Conservation (phyloP, 1,140 invertebrate species). For the Rhagoletis pomonella region DNA sequence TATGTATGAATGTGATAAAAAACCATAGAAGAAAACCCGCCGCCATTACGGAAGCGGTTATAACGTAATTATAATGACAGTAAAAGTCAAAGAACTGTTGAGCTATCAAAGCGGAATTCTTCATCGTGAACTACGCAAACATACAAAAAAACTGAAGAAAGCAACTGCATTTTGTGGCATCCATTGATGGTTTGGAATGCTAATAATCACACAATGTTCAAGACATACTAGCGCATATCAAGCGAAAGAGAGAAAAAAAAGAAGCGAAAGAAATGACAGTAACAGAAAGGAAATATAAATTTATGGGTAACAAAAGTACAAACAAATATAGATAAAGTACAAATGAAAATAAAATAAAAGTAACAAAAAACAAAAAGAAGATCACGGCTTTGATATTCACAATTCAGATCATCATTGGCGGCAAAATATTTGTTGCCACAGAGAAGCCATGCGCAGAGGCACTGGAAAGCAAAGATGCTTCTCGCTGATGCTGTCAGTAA, state of each 20-base stretch:
- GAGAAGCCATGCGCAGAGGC: neutral
- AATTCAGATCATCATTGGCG: neutral
- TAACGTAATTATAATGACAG: too few species aligned
- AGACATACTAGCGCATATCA: neutral
- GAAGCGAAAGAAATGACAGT: neutral
- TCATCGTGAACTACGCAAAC: neutral
- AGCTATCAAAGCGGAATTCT: neutral
- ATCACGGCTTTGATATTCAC: neutral
- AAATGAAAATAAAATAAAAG: too few species aligned
- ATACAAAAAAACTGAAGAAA: neutral
- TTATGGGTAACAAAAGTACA: neutral
- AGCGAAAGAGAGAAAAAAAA: neutral
- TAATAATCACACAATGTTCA: neutral
- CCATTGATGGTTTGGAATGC: neutral
- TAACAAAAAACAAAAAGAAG: neutral
- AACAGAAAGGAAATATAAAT: neutral
- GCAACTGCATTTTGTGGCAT: neutral
- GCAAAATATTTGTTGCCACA: neutral
- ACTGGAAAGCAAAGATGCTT: neutral
- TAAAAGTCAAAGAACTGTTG: slow-evolving; percentile 11
- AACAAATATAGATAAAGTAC: too few species aligned
- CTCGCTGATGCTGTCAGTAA: neutral
- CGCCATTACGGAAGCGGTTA: too few species aligned
- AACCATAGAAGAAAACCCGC: neutral
- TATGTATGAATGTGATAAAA: too few species aligned